A percentile compares a stretch with the other conserved stretches of the same genome.
phyloP scores from a whole-genome alignment of 2,113 vertebrate species.

The Butorides virescens region DNA sequence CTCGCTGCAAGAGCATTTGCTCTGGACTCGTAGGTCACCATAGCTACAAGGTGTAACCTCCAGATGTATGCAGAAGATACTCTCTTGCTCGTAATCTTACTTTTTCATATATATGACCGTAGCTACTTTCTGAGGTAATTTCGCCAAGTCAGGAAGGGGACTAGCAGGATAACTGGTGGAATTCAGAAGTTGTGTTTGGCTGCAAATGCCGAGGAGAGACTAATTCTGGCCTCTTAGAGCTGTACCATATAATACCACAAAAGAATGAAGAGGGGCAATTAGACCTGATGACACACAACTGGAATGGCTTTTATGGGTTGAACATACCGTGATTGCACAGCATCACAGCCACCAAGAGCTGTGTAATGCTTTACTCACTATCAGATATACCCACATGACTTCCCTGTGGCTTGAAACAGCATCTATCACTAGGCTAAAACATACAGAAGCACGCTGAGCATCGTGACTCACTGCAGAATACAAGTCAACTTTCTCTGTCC shows the following conservation, averaged over 20 bases:
- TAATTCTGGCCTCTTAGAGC: not conserved
- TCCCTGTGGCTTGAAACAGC: not conserved
- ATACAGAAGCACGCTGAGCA: not conserved
- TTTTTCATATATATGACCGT: not conserved
- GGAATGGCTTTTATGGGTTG: not conserved
- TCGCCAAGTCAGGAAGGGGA: not conserved
- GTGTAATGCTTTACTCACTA: not conserved
- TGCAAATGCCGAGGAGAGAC: not conserved
- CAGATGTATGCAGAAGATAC: not conserved
- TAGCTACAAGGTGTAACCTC: not conserved
- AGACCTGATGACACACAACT: constrained; percentile 10
- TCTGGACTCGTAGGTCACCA: not conserved
- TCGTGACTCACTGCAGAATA: not conserved
- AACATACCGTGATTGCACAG: not conserved
- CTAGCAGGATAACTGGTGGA: not conserved
- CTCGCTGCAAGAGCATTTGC: not conserved
- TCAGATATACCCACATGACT: not conserved
- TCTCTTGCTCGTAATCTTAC: not conserved
- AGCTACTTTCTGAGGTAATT: not conserved
- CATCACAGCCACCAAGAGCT: not conserved
- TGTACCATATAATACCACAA: not conserved
- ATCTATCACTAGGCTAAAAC: not conserved
- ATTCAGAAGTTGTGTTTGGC: not conserved
- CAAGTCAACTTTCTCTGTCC: not conserved
- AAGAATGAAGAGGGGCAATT: not conserved